Percentiles rank a stretch among this genome's conserved stretches.
Evolutionary conservation across 2,113 vertebrate species (phyloP).

Genomic region (Sander vitreus): DNA sequence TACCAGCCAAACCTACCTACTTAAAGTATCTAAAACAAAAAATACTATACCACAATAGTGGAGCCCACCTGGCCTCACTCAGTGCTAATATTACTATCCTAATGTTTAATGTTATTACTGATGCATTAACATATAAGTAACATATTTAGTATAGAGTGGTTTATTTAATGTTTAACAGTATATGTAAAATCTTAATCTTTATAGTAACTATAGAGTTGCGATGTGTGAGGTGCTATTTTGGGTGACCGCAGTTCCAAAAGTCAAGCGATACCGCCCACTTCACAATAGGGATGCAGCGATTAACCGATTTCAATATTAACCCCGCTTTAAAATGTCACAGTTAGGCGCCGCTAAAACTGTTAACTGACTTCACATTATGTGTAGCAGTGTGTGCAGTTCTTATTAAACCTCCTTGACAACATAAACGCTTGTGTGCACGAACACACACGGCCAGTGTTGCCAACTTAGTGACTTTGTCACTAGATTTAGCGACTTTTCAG

Average conservation of each 20-base stretch:
- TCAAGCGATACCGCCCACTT: no score
- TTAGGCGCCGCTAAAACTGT: no score
- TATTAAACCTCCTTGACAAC: no score
- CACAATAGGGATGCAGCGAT: no score
- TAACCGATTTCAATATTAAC: no score
- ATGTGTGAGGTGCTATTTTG: neutral
- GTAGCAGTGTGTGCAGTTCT: no score
- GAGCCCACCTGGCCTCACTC: neutral
- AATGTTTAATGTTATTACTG: neutral
- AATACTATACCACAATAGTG: neutral
- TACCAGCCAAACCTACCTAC: neutral
- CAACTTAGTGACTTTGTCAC: no score
- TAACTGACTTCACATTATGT: no score
- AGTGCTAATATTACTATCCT: neutral
- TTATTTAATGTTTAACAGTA: neutral
- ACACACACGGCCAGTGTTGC: no score
- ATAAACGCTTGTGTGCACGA: no score
- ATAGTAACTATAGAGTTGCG: neutral
- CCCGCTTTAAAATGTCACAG: no score
- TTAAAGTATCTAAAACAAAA: neutral
- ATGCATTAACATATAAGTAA: neutral
- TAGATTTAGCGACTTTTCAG: no score
- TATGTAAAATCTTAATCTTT: neutral
- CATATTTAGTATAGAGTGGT: neutral
- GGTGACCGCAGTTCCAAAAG: neutral